These are phyloP conservation scores for Brachyalestes nurse DNA, from an alignment of 2,797 vertebrate genomes.

Conservation along the genomic window DNA sequence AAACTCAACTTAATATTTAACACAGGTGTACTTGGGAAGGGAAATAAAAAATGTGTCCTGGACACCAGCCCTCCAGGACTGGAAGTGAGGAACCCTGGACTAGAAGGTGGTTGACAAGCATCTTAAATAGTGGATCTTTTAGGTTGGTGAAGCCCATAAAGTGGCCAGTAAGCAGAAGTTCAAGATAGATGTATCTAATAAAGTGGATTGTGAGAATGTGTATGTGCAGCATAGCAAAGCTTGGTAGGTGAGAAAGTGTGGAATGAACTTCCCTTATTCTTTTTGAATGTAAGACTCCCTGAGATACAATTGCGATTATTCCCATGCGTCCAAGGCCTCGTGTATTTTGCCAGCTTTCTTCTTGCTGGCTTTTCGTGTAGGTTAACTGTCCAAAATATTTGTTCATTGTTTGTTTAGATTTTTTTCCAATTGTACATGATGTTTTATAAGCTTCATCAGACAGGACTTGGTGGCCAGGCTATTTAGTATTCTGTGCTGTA, in stretches of 20 bases:
- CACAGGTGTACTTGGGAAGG: too few species aligned
- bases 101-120: not conserved
- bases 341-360: constrained; percentile 14
- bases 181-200: not conserved
- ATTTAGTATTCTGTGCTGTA: constrained; percentile 43
- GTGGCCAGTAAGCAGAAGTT: not conserved
- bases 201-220: not conserved
- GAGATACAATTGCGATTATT: not conserved
- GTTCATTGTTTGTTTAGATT: not conserved
- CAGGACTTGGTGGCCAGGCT: constrained; percentile 1
- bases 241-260: not conserved
- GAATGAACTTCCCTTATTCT: not conserved
- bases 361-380: constrained; percentile 21
- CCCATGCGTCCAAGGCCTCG: too few species aligned
- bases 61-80: too few species aligned
- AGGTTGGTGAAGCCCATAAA: too few species aligned
- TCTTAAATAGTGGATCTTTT: too few species aligned
- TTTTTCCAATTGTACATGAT: not conserved
- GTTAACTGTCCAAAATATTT: constrained; percentile 22
- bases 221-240: not conserved
- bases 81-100: too few species aligned
- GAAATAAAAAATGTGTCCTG: too few species aligned
- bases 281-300: not conserved
- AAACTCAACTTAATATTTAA: too few species aligned
- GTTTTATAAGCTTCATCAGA: not conserved